phyloP scores from a whole-genome alignment of 2,797 vertebrate genomes.

The Cephalopachus bancanus region DNA sequence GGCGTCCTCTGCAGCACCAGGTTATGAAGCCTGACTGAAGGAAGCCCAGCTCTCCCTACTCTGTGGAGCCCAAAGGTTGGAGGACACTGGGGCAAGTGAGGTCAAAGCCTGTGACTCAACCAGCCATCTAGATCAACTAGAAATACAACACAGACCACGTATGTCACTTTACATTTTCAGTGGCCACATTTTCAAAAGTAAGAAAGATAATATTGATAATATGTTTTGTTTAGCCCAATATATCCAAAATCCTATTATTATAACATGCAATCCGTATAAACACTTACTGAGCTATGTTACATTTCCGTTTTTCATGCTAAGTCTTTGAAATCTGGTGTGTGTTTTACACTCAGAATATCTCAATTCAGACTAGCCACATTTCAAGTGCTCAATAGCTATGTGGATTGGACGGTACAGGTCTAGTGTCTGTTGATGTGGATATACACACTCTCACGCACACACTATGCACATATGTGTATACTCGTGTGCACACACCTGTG shows the following conservation, averaged over 20 bases:
- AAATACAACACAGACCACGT: background rate
- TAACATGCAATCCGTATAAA: background rate
- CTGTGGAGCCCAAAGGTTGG: fast-evolving
- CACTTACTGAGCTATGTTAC: background rate
- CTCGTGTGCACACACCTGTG: background rate
- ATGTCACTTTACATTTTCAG: background rate
- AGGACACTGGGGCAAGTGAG: background rate
- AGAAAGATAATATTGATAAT: background rate
- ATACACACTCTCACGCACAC: background rate
- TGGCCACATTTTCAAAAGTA: background rate
- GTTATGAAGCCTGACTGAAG: background rate
- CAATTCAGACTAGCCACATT: background rate
- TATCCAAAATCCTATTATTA: background rate
- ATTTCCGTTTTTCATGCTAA: background rate
- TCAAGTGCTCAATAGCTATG: background rate
- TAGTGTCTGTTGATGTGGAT: background rate
- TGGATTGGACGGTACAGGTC: background rate
- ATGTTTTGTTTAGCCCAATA: constrained; percentile 9
- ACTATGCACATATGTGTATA: background rate
- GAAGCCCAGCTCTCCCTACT: background rate
- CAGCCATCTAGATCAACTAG: background rate
- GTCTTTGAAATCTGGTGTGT: background rate
- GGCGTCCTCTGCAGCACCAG: background rate
- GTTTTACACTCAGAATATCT: background rate
- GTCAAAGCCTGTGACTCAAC: background rate